These are phyloP conservation scores for Acromyrmex echinatior DNA, from an alignment of 1,140 invertebrate species.

Conservation along the genomic window DNA sequence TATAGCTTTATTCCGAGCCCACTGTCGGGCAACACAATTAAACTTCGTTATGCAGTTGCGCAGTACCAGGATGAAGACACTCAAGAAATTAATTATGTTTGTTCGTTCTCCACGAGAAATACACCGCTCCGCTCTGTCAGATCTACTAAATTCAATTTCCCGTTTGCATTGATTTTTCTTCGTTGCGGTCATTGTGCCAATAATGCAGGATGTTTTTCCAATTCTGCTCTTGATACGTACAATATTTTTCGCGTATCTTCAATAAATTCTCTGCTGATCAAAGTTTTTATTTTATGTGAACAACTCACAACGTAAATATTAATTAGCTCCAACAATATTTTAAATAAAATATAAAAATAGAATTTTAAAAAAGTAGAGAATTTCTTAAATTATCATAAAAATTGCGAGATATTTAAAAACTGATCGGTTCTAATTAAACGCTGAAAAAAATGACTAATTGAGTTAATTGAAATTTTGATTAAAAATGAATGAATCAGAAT, in stretches of 20 bases:
- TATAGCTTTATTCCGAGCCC: conserved; percentile 46
- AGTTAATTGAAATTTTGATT: no score
- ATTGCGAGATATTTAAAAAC: not conserved
- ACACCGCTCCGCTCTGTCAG: conserved; percentile 23
- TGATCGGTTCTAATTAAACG: not conserved
- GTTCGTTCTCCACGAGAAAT: conserved; percentile 29
- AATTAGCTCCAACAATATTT: not conserved
- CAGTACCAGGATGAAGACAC: conserved; percentile 58
- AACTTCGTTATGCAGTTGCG: conserved; percentile 57
- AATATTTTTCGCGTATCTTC: not conserved
- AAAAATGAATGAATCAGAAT: no score
- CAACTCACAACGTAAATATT: not conserved
- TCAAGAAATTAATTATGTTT: conserved; percentile 64
- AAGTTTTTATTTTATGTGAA: not conserved
- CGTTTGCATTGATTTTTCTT: conserved; percentile 39
- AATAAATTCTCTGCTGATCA: not conserved
- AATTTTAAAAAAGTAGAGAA: no score
- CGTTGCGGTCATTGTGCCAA: conserved; percentile 34
- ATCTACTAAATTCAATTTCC: conserved; percentile 52
- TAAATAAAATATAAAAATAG: not conserved
- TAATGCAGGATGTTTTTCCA: conserved; percentile 17
- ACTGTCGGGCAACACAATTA: conserved; percentile 62
- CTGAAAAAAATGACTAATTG: no score
- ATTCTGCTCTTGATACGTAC: not conserved
- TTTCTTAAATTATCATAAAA: not conserved